Percentiles rank a stretch among this genome's conserved stretches.
phyloP scores from a whole-genome alignment of 2,797 vertebrate species.

The Cottoperca gobio region DNA sequence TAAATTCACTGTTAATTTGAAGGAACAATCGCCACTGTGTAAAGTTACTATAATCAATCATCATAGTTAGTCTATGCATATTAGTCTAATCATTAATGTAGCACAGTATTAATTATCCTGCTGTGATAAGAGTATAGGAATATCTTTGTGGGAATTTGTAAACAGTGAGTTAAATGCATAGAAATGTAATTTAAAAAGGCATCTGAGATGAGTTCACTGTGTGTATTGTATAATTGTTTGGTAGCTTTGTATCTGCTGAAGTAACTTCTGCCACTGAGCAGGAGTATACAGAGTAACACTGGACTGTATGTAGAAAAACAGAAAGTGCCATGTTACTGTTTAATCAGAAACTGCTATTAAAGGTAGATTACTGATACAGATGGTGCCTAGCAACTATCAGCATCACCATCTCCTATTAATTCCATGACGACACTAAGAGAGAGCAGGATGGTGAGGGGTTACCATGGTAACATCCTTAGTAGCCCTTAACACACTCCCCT shows the following conservation, averaged over 20 bases:
- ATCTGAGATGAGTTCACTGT: slow-evolving; percentile 24
- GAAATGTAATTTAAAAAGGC: slow-evolving; percentile 32
- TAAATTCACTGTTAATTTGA: slow-evolving; percentile 14
- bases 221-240: slow-evolving; percentile 50
- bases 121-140: background rate
- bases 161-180: slow-evolving; percentile 8
- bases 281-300: background rate
- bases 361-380: slow-evolving; percentile 69
- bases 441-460: slow-evolving; percentile 80
- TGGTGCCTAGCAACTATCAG: slow-evolving; percentile 80
- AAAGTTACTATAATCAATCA: slow-evolving; percentile 24
- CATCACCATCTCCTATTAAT: slow-evolving; percentile 79
- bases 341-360: slow-evolving; percentile 58
- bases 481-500: slow-evolving; percentile 71
- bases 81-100: background rate
- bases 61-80: background rate
- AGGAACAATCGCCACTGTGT: background rate
- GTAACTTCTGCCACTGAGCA: slow-evolving; percentile 14
- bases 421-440: slow-evolving; percentile 73
- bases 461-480: slow-evolving; percentile 85
- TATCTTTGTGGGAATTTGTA: background rate
- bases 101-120: background rate
- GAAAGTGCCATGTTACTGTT: slow-evolving; percentile 42
- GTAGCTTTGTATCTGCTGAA: slow-evolving; percentile 24
- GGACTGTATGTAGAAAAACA: background rate